phyloP scores from a whole-genome alignment of 2,888 invertebrate species.

The Baccha elongata region DNA sequence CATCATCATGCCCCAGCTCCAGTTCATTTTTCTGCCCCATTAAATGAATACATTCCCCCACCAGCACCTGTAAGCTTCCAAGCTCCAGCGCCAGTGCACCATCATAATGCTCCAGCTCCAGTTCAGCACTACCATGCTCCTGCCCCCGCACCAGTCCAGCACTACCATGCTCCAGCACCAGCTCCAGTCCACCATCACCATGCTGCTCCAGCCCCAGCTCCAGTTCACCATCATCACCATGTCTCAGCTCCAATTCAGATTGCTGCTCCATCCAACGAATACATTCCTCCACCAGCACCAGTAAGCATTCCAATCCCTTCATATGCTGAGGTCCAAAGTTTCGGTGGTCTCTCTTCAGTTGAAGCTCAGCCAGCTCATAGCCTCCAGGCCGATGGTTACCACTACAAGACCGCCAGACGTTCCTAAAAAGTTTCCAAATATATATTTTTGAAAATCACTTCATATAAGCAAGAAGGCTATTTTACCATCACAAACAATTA shows the following conservation, averaged over 20 bases:
- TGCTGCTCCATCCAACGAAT: slow-evolving; percentile 25
- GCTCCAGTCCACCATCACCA: slow-evolving; percentile 1
- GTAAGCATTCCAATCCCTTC: not conserved
- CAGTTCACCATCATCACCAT: slow-evolving; percentile 16
- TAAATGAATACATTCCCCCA: slow-evolving; percentile 56
- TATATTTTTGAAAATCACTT: too few relatives aligned
- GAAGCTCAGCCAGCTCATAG: slow-evolving; percentile 55
- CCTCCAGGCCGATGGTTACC: slow-evolving; percentile 60
- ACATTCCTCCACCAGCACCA: slow-evolving; percentile 19
- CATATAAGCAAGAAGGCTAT: slow-evolving; percentile 28
- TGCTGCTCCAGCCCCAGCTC: slow-evolving; percentile 34
- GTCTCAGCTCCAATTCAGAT: slow-evolving; percentile 6
- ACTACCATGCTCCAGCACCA: slow-evolving; percentile 14
- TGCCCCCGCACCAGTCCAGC: not conserved
- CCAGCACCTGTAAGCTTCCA: slow-evolving; percentile 30
- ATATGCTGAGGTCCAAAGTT: not conserved
- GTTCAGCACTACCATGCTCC: not conserved
- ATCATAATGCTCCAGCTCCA: slow-evolving; percentile 12
- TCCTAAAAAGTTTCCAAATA: slow-evolving; percentile 19
- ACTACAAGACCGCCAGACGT: slow-evolving; percentile 58
- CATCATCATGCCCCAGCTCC: slow-evolving; percentile 15
- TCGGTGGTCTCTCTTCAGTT: not conserved
- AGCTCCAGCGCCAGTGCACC: slow-evolving; percentile 37
- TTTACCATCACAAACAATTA: slow-evolving; percentile 8
- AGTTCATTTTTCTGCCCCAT: slow-evolving; percentile 12